Evolutionary conservation across 2,888 invertebrate species (phyloP).

Genomic region (Ametastegia equiseti): DNA sequence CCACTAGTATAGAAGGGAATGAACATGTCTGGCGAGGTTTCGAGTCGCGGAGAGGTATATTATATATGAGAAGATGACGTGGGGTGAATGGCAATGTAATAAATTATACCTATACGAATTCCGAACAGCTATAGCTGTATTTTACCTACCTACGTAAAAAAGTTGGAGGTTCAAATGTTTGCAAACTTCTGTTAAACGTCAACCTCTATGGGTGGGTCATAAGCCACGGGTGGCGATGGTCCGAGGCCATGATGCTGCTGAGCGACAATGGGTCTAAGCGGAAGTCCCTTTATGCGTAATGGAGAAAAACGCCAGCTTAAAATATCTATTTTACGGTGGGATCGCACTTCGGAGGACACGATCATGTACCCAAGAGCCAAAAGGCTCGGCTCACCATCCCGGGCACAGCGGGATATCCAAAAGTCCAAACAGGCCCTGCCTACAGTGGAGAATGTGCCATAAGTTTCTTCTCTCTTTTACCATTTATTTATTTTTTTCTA

Average conservation of each 20-base stretch:
- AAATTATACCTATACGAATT: not conserved
- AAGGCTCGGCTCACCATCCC: not conserved
- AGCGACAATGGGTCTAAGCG: conserved; percentile 27
- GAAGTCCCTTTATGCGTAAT: conserved; percentile 35
- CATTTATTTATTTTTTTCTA: not conserved
- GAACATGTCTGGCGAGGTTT: no score
- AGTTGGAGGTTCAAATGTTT: conserved; percentile 55
- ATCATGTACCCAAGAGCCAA: not conserved
- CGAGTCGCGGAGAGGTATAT: no score
- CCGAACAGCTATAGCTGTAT: no score
- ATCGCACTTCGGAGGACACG: conserved; percentile 3
- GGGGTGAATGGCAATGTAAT: no score
- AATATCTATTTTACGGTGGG: conserved; percentile 33
- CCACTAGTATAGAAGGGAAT: no score
- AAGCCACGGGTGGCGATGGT: not conserved
- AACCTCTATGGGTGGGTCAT: not conserved
- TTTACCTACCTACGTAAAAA: no score
- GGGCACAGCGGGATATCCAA: not conserved
- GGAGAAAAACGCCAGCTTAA: not conserved
- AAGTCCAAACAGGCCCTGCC: not conserved
- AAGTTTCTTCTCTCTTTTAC: not conserved
- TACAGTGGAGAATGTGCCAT: not conserved
- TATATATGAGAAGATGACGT: no score
- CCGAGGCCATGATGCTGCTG: not conserved
- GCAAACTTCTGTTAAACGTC: conserved; percentile 58